Conservation (phyloP, 2,797 vertebrate species). For the Pseudochaenichthys georgianus region DNA sequence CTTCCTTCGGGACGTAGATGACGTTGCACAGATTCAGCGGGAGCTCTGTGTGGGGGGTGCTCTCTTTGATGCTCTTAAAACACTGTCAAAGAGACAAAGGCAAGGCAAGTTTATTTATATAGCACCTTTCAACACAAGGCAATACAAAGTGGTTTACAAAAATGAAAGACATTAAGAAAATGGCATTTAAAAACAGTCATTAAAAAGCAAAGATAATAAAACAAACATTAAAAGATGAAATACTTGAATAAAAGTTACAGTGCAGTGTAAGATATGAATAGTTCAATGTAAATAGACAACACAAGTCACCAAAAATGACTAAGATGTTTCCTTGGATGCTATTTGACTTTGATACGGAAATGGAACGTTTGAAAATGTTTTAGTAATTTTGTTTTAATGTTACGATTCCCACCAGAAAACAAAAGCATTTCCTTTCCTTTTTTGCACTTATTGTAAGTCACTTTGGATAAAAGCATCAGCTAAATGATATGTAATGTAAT, state of each 20-base stretch:
- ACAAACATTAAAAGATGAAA: too few species aligned
- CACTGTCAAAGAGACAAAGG: constrained; percentile 83
- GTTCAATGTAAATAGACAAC: neutral
- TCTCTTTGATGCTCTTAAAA: constrained; percentile 97
- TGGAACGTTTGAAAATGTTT: neutral
- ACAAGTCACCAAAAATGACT: neutral
- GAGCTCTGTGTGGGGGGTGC: constrained; percentile 90
- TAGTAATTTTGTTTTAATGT: neutral
- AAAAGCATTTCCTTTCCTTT: neutral
- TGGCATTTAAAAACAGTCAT: too few species aligned
- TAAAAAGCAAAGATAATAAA: too few species aligned
- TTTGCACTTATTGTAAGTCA: too few species aligned
- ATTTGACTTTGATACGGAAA: constrained; percentile 16
- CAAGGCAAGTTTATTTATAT: too few species aligned
- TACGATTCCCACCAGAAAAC: neutral
- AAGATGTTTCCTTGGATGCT: constrained; percentile 5
- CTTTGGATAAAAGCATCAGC: neutral
- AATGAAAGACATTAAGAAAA: too few species aligned
- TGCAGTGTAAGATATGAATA: too few species aligned
- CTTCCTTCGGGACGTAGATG: constrained; percentile 94
- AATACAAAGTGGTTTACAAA: too few species aligned
- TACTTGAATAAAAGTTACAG: too few species aligned
- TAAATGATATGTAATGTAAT: neutral
- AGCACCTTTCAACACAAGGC: too few species aligned
- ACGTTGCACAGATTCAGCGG: constrained; percentile 90